Evolutionary conservation across 2,888 invertebrate genomes (phyloP).

Genomic region (Eupithecia subumbrata): DNA sequence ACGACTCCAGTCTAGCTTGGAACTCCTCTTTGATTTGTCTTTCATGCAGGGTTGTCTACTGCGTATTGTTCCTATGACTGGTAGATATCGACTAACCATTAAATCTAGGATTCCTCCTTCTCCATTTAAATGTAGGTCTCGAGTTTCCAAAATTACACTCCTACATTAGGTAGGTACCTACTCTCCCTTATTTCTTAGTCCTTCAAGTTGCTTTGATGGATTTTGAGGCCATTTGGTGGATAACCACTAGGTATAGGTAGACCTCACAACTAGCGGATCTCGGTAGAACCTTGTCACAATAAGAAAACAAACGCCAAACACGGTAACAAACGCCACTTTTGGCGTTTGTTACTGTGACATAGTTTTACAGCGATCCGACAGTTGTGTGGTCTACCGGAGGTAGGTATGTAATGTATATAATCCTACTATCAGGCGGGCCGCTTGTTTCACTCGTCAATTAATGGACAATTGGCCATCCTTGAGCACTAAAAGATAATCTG

Average conservation of each 20-base stretch:
- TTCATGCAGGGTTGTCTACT: conserved; percentile 2
- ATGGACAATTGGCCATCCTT: neutral
- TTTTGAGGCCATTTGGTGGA: neutral
- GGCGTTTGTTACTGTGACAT: too few relatives aligned
- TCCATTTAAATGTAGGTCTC: neutral
- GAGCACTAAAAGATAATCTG: neutral
- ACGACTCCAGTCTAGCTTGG: conserved; percentile 59
- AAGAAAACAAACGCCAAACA: too few relatives aligned
- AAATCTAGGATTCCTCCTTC: neutral
- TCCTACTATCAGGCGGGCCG: neutral
- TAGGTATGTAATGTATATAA: too few relatives aligned
- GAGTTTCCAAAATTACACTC: neutral
- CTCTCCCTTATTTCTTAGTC: neutral
- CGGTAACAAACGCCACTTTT: too few relatives aligned
- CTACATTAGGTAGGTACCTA: too few relatives aligned
- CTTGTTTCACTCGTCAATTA: neutral
- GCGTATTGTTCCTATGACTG: neutral
- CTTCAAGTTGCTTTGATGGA: neutral
- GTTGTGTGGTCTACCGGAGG: too few relatives aligned
- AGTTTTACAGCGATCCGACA: too few relatives aligned
- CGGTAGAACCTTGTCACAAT: too few relatives aligned
- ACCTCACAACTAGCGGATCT: too few relatives aligned
- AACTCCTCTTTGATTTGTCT: conserved; percentile 32
- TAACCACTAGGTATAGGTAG: too few relatives aligned
- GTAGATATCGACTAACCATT: neutral